A percentile compares a stretch with the other conserved stretches of the same genome.
Conservation (phyloP, 2,113 vertebrate genomes). For the Phylloscopus trochilus region DNA sequence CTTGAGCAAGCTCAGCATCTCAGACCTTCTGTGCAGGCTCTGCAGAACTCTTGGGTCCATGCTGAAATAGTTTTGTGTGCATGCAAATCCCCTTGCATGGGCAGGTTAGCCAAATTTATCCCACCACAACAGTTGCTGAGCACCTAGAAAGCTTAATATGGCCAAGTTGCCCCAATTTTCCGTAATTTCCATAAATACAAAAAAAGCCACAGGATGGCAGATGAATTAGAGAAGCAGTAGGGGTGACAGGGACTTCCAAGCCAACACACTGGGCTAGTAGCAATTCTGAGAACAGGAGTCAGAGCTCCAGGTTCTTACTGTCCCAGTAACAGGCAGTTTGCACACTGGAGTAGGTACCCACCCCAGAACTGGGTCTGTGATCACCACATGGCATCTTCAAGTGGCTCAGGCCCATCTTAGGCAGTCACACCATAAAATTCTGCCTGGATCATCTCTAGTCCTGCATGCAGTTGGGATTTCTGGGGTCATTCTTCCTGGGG, state of each 20-base stretch:
- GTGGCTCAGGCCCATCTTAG: background rate
- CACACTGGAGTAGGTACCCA: background rate
- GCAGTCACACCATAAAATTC: background rate
- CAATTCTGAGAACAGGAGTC: background rate
- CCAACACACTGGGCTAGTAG: background rate
- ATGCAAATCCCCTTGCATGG: background rate
- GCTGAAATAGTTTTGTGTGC: background rate
- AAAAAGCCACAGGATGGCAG: background rate
- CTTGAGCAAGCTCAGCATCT: background rate
- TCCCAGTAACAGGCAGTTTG: background rate
- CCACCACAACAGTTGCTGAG: background rate
- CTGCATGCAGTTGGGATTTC: background rate
- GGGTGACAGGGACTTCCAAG: background rate
- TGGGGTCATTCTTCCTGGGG: constrained; percentile 35
- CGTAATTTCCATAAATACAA: background rate
- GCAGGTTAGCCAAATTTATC: background rate
- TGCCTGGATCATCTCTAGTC: background rate
- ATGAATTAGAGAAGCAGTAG: background rate
- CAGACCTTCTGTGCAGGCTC: background rate
- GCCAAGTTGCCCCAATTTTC: background rate
- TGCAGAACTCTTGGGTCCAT: background rate
- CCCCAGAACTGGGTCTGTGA: background rate
- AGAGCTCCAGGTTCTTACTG: background rate
- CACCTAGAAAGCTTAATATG: background rate
- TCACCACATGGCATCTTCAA: background rate